Base-by-base conservation (phyloP, 2,888 invertebrate genomes). In the Orthosia cruda region DNA sequence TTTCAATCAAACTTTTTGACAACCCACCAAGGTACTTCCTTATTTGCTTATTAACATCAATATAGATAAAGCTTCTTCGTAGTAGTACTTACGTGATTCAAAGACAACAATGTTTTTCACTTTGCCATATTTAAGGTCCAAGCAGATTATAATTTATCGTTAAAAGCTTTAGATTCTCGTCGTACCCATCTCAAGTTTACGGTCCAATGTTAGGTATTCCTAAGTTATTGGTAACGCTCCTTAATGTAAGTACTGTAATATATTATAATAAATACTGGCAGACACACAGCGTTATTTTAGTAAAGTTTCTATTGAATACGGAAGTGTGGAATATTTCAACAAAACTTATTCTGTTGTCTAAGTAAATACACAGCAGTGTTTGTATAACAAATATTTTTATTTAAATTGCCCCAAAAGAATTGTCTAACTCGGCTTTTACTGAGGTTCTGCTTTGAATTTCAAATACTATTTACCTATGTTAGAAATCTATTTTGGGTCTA, bases 171-270 rank as follows among this genome's bases (percentile, higher is more conserved):
- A 26, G 26, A 26, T 26, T 26, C 26, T 26, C 3, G 26, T 26
- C 26, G 26, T 26, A 2, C 26, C 26, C 26, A 26, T 26, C 26
- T 26, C 26, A 26, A 26, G 26, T 26, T 26, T 26, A 26, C 26
- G 26, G 26, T 26, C 26, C 2, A 26, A 26, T 26, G 1, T 26
- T 26, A 58, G 13, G n/a, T 61, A 49, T 78, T 23, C 26, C 4
- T 78, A 62, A 77, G 45, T 79, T 72, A 79, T 79, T 65, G 65
- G 77, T 20, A 23, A 55, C 59, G 54, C 64, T 78, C 26, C 40
- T 32, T 32, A 50, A n/a, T 26, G 23, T 62, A 57, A 16, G 20
- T 69, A 69, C 20, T 67, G 2, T 67, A 50, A 16, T 55, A 62
- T 40, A 73, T 32, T 52, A 40, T 61, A 71, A 71, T 63, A 23